These are phyloP conservation scores for Strongylocentrotus purpuratus DNA, from an alignment of 35 echinoderm and acorn worm genomes.

Conservation along the genomic window DNA sequence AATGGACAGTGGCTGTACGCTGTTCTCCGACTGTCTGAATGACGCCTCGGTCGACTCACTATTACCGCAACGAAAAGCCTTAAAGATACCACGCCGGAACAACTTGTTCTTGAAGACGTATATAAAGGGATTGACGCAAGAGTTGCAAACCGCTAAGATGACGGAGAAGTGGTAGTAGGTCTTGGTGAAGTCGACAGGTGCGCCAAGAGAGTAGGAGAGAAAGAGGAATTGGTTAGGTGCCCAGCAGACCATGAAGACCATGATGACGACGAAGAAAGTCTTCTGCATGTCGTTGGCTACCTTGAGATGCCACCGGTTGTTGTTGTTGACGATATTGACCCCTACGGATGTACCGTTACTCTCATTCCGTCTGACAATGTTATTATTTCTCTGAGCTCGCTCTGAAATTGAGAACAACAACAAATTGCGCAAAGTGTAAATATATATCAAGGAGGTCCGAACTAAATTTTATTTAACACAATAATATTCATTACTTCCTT, in stretches of 20 bases:
- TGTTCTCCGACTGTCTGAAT: background rate
- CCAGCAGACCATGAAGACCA: constrained; percentile 70
- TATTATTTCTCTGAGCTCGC: background rate
- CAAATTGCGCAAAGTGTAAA: background rate
- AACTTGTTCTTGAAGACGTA: constrained; percentile 68
- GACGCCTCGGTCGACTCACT: background rate
- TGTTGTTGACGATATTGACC: background rate
- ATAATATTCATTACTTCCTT: background rate
- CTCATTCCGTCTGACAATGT: background rate
- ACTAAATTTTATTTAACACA: background rate
- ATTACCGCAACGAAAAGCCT: background rate
- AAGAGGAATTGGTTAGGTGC: constrained; percentile 69
- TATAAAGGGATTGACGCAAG: constrained; percentile 73
- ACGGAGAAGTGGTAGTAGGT: constrained; percentile 66
- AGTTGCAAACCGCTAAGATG: constrained; percentile 69
- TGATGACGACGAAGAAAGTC: constrained; percentile 63
- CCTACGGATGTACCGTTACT: background rate
- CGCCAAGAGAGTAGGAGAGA: constrained; percentile 64
- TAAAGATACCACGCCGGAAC: constrained; percentile 47
- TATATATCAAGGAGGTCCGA: background rate
- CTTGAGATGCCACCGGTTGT: constrained; percentile 56
- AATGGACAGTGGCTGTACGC: background rate
- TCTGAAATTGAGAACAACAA: background rate
- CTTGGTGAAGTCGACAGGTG: constrained; percentile 53
- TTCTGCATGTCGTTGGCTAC: constrained; percentile 53